Base-by-base conservation (phyloP, 2,797 vertebrate genomes). In the Acrossocheilus wenchowensis region DNA sequence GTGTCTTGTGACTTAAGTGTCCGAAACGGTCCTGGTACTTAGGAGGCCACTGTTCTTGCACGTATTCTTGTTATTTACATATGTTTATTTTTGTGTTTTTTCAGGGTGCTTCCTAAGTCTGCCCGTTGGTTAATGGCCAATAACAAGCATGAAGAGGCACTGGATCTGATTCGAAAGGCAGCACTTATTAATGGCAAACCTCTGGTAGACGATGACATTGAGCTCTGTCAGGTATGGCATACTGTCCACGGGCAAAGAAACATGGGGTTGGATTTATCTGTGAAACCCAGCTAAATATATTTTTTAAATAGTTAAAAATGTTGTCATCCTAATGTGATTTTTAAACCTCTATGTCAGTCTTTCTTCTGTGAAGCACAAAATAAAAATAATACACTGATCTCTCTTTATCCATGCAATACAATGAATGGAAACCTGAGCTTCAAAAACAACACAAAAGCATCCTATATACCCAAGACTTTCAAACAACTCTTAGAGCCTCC, bases 61-160 rank as follows among this genome's bases (percentile, higher is more conserved):
- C 41, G 15, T 57, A 41, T 72, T 57, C 19, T 6, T 43, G 10
- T 14, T 83, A 74, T 64, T n/a, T 14, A 26, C 34, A 45, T 62
- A 26, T 43, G 21, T 85, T 26, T 43, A 19, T 64, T 74, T 77
- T 21, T 78, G 34, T 77, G 48, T 48, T 39, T 86, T 89, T 68
- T 52, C 87, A 97, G 97, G 95, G 89, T 94, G 54, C 87, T 98
- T 26, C 96, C 96, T 12, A 95, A 96, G 79, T 97, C 97, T 0
- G 95, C 96, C 10, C 93, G 96, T 30, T 97, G 96, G 97, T 92
- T 97, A 52, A 91, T 97, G 91, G 93, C 93, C 19, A 94, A 90
- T 68, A 92, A 94, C 52, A 95, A 88, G 84, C 85, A 91, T 0
- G 93, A 96, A 78, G 95, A 96, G 84, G 97, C 97, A 0, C 95